A percentile compares a stretch with the other conserved stretches of the same genome.
Conservation (phyloP, 1,140 invertebrate species). For the Drosophila arawakana region DNA sequence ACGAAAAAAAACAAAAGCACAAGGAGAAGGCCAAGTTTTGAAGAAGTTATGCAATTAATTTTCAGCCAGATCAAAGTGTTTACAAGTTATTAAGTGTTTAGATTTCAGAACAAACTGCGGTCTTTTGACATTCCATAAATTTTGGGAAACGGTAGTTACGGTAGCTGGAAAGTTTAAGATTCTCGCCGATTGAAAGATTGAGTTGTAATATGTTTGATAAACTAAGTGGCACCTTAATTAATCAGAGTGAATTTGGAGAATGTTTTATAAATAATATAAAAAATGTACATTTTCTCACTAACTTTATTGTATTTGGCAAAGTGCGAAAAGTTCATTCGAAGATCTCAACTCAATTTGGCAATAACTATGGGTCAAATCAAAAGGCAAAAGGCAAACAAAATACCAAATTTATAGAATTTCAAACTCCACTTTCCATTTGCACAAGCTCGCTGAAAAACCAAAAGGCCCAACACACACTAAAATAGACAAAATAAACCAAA, state of each 20-base stretch:
- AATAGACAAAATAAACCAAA: constrained; percentile 31
- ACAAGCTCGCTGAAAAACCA: constrained; percentile 24
- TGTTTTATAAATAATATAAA: too few species aligned
- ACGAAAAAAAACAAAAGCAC: neutral
- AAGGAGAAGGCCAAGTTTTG: constrained; percentile 27
- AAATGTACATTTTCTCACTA: constrained; percentile 33
- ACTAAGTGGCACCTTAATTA: neutral
- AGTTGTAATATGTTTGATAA: neutral
- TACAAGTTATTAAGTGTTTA: constrained; percentile 44
- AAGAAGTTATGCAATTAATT: constrained; percentile 66
- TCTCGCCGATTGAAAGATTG: neutral
- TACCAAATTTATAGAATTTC: constrained; percentile 79
- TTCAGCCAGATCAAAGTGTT: constrained; percentile 50
- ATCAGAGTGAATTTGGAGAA: too few species aligned
- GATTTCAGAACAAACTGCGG: constrained; percentile 10
- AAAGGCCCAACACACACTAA: constrained; percentile 12
- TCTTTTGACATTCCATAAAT: constrained; percentile 3
- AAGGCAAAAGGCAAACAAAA: constrained; percentile 67
- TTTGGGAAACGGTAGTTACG: neutral
- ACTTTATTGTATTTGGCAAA: constrained; percentile 57
- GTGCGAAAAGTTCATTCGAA: constrained; percentile 24
- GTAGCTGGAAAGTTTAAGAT: constrained; percentile 1
- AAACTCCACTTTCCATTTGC: constrained; percentile 49
- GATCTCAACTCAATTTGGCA: constrained; percentile 72
- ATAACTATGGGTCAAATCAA: constrained; percentile 38